Evolutionary conservation across 2,888 invertebrate species (phyloP), one percentile per base, ranked within the genome.

Genomic region (Hartigia nigra): DNA sequence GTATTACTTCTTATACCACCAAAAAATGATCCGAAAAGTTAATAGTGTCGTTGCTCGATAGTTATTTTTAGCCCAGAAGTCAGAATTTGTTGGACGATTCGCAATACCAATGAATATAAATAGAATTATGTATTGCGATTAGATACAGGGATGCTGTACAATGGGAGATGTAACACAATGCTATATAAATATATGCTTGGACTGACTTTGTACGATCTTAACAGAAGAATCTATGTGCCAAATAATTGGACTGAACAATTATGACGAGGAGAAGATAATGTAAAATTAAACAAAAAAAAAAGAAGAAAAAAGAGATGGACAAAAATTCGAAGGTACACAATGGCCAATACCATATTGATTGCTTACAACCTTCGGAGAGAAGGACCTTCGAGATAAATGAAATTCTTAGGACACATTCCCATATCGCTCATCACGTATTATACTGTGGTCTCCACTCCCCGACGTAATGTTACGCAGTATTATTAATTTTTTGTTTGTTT

Each of bases 391-490:
- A 76, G 72, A 78, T 55, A 75, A 79, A 74, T 77, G 34, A 78
- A 74, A 74, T 31, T 72, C 69, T 55, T 55, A 55, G 70, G 37
- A 75, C 34, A 80, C 82, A 77, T 84, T 84, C 80, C 78, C 81
- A 80, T 69, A 5, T 81, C 76, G 81, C 81, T 74, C 35, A 76
- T 83, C 86, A 85, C 77, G 79, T 82, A 84, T 84, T 84, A 81
- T 77, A 81, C 82, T 78, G 82, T 84, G 82, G 83, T 87, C 81
- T 86, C 86, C 86, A 86, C 84, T 85, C 86, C 85, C 86, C 84
- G 85, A 82, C 84, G 83, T 86, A 86, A 86, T 83, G 88, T 86
- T 87, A 87, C 88, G 86, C 85, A 86, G 84, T 84, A 81, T 83
- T 83, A 55, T 55, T 55, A 23, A 23, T 55, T 55, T 23, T 55